Conservation (phyloP, 2,888 invertebrate genomes). For the Aphodius sticticus region DNA sequence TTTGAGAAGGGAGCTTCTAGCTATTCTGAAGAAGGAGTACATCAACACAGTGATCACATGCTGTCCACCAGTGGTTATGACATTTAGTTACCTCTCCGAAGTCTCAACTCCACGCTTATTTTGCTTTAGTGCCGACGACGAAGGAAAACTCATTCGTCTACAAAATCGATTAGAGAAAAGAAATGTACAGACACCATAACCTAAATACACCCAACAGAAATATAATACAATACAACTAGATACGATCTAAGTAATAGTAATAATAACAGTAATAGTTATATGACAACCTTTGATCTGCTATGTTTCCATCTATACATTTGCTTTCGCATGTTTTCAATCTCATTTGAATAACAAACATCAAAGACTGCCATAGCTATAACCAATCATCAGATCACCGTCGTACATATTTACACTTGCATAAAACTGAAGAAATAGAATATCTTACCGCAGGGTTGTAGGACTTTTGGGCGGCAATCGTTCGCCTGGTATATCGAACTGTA, state of each 20-base stretch:
- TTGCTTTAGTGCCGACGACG: conserved; percentile 52
- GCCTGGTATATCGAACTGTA: conserved; percentile 61
- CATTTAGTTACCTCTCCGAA: conserved; percentile 56
- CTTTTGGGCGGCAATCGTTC: conserved; percentile 82
- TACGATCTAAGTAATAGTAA: not conserved
- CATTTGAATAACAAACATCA: not conserved
- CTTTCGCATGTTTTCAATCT: not conserved
- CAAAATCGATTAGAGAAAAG: conserved; percentile 42
- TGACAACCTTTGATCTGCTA: not conserved
- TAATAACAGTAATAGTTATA: no score
- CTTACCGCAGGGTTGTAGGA: conserved; percentile 76
- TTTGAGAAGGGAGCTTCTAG: not conserved
- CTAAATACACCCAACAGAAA: not conserved
- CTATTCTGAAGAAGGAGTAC: conserved; percentile 23
- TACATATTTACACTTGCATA: not conserved
- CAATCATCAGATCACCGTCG: not conserved
- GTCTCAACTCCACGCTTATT: conserved; percentile 57
- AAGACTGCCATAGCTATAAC: not conserved
- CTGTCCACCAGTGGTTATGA: conserved; percentile 21
- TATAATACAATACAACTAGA: conserved; percentile 8
- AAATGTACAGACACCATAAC: not conserved
- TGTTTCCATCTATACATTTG: not conserved
- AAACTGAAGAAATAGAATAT: conserved; percentile 26
- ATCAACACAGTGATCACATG: conserved; percentile 33
- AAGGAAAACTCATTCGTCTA: conserved; percentile 60